Evolutionary conservation across 1,140 invertebrate genomes (phyloP).

Genomic region (Ceratosolen solmsi): DNA sequence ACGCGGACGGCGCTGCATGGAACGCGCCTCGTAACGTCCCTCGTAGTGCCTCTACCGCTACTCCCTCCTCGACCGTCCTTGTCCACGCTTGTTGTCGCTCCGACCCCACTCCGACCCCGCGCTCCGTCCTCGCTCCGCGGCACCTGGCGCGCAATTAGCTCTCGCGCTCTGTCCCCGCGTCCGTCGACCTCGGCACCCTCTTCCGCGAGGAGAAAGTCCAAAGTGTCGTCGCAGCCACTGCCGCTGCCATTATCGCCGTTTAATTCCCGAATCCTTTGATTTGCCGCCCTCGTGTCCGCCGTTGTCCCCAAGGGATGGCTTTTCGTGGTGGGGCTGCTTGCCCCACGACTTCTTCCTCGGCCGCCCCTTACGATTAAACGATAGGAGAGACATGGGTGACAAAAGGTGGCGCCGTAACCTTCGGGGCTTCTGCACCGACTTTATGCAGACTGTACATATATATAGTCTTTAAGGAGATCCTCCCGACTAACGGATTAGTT

Average conservation of each 20-base stretch:
- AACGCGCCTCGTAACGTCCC: background rate
- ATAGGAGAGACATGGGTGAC: too few relatives aligned
- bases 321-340: too few relatives aligned
- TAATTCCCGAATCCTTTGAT: background rate
- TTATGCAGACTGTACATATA: too few relatives aligned
- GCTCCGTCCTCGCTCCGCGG: background rate
- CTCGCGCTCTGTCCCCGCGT: background rate
- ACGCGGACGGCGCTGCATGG: constrained; percentile 28
- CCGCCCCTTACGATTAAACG: too few relatives aligned
- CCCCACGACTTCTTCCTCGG: too few relatives aligned
- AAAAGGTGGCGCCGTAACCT: too few relatives aligned
- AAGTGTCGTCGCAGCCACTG: too few relatives aligned
- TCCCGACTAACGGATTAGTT: background rate
- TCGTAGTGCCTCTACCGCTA: background rate
- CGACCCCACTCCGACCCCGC: background rate
- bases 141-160: constrained; percentile 39
- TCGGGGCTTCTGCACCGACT: too few relatives aligned
- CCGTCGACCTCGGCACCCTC: background rate
- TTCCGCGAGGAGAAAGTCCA: too few relatives aligned
- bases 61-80: background rate
- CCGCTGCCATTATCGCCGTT: constrained; percentile 14
- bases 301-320: too few relatives aligned
- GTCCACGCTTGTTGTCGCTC: background rate
- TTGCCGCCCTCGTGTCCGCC: too few relatives aligned
- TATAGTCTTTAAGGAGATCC: background rate